These are phyloP conservation scores for Cetoscarus ocellatus DNA, from an alignment of 2,797 vertebrate species.

Conservation along the genomic window DNA sequence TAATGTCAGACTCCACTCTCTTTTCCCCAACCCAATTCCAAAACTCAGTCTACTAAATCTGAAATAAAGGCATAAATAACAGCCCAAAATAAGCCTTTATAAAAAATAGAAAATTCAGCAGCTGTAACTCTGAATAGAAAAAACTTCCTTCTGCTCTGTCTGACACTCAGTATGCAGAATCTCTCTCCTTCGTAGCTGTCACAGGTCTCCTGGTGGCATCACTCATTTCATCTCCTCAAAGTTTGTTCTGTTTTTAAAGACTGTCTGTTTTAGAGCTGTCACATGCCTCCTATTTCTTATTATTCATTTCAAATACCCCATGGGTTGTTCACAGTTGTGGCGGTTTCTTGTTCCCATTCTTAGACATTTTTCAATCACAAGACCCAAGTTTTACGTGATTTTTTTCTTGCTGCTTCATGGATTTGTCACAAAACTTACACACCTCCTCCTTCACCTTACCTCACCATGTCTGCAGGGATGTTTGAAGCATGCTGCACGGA, in stretches of 20 bases:
- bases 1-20: no score
- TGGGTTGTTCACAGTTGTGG: neutral
- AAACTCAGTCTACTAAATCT: no score
- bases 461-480: no score
- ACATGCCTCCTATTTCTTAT: slow-evolving; percentile 1
- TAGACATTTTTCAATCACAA: neutral
- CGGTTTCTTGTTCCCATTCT: neutral
- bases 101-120: no score
- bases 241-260: neutral
- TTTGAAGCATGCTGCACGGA: no score
- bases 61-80: no score
- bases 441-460: no score
- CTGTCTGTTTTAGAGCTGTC: neutral
- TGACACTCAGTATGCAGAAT: neutral
- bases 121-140: no score
- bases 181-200: neutral
- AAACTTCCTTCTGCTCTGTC: neutral
- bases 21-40: no score
- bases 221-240: neutral
- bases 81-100: no score
- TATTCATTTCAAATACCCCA: neutral
- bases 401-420: neutral
- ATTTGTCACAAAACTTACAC: neutral
- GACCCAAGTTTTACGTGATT: neutral
- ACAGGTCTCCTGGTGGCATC: neutral